Percentiles rank a stretch among this genome's conserved stretches.
Conservation (phyloP, 2,888 invertebrate species). For the Prosapia bicincta region DNA sequence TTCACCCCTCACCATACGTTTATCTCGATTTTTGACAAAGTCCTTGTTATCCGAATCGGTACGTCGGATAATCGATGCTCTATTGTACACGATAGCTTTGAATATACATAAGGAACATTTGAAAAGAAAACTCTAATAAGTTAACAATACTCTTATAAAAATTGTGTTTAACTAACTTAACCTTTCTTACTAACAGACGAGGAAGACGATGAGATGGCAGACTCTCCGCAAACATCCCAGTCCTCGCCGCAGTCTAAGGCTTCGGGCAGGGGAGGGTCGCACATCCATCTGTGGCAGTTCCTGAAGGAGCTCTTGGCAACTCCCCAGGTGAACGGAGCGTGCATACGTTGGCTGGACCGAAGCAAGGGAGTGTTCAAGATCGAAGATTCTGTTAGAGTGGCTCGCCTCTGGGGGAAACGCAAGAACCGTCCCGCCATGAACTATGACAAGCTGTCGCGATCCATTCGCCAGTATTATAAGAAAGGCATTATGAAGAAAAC, state of each 20-base stretch:
- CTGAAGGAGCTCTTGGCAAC: constrained; percentile 90
- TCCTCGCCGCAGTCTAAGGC: constrained; percentile 33
- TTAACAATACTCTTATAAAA: no score
- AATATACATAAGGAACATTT: no score
- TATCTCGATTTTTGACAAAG: no score
- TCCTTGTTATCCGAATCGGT: no score
- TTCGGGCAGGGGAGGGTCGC: constrained; percentile 61
- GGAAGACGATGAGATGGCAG: constrained; percentile 37
- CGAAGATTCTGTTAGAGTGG: constrained; percentile 96
- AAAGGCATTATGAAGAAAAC: constrained; percentile 99
- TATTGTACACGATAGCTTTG: no score
- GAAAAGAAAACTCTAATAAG: no score
- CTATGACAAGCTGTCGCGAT: constrained; percentile 97
- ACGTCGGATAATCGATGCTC: no score
- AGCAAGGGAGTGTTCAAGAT: constrained; percentile 96
- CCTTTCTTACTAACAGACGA: constrained; percentile 34
- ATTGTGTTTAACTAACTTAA: no score
- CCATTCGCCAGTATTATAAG: constrained; percentile 98
- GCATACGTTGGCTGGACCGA: constrained; percentile 96
- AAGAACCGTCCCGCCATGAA: constrained; percentile 99
- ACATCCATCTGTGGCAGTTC: constrained; percentile 99
- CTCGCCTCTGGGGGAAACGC: constrained; percentile 95
- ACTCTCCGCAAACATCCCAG: constrained; percentile 26
- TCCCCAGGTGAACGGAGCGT: constrained; percentile 85
- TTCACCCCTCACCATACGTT: no score